These are phyloP conservation scores for Cosmorhoe ocellata DNA, from an alignment of 2,888 invertebrate species.

Conservation along the genomic window DNA sequence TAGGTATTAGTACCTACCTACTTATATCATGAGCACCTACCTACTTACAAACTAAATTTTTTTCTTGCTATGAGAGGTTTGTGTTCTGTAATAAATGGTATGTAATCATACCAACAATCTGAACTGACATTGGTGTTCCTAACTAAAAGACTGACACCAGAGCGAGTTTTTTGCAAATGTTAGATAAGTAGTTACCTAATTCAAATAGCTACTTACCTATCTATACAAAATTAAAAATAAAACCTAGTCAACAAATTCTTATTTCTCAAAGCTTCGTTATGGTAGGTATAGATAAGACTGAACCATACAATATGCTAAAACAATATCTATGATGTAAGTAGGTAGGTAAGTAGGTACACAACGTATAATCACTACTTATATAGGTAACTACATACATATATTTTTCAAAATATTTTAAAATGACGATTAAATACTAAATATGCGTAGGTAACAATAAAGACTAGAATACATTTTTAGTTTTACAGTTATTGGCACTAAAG, in stretches of 20 bases:
- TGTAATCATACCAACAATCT: no score
- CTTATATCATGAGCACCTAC: neutral
- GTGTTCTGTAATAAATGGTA: no score
- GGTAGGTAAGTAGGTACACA: conserved; percentile 69
- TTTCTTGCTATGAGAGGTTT: no score
- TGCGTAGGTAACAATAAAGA: conserved; percentile 80
- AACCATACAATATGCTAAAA: conserved; percentile 64
- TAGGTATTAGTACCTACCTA: neutral
- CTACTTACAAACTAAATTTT: no score
- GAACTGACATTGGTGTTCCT: no score
- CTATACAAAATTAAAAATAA: conserved; percentile 44
- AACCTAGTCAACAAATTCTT: conserved; percentile 48
- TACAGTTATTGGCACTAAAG: conserved; percentile 83
- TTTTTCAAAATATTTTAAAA: conserved; percentile 70
- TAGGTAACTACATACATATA: no score
- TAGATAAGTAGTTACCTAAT: neutral
- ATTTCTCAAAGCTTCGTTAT: no score
- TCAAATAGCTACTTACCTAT: conserved; percentile 41
- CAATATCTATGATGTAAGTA: conserved; percentile 53
- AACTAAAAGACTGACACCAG: neutral
- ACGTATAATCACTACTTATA: no score
- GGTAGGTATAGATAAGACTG: conserved; percentile 54
- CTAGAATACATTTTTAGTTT: conserved; percentile 81
- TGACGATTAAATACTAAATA: conserved; percentile 80
- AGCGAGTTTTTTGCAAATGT: neutral